These are phyloP conservation scores for Henricia sp. DNA, from an alignment of 53 echinoderm and acorn worm species.

Conservation along the genomic window DNA sequence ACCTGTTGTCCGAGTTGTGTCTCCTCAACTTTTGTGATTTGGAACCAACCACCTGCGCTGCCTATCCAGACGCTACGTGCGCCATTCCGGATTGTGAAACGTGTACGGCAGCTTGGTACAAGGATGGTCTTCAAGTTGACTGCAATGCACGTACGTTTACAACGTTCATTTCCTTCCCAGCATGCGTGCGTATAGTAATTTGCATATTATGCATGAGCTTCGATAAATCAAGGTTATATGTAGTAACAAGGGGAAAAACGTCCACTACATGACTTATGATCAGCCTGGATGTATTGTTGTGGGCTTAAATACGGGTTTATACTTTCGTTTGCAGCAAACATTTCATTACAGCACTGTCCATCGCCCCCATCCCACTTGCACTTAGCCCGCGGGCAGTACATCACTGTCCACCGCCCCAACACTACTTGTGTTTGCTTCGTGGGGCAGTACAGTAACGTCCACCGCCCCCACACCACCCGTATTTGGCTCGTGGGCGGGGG, in stretches of 20 bases:
- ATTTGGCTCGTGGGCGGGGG: too few relatives aligned
- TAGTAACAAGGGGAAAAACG: too few relatives aligned
- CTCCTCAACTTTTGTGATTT: neutral
- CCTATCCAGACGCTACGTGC: conserved; percentile 2
- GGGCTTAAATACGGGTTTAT: neutral
- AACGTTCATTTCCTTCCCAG: too few relatives aligned
- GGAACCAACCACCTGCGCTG: neutral
- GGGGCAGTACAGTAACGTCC: too few relatives aligned
- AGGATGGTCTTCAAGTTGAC: neutral
- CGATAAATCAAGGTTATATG: too few relatives aligned
- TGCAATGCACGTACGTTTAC: neutral
- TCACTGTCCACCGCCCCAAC: too few relatives aligned
- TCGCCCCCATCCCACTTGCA: neutral
- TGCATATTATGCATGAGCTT: neutral
- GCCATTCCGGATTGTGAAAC: neutral
- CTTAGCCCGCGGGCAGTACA: neutral
- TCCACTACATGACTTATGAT: too few relatives aligned
- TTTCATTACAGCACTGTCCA: neutral
- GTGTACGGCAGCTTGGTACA: neutral
- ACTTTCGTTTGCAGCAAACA: neutral
- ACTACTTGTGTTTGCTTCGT: too few relatives aligned
- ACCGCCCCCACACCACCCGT: too few relatives aligned
- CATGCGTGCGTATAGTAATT: too few relatives aligned
- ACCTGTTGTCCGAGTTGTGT: neutral
- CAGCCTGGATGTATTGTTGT: neutral